phyloP scores from a whole-genome alignment of 2,113 vertebrate species.

The Callipepla squamata region DNA sequence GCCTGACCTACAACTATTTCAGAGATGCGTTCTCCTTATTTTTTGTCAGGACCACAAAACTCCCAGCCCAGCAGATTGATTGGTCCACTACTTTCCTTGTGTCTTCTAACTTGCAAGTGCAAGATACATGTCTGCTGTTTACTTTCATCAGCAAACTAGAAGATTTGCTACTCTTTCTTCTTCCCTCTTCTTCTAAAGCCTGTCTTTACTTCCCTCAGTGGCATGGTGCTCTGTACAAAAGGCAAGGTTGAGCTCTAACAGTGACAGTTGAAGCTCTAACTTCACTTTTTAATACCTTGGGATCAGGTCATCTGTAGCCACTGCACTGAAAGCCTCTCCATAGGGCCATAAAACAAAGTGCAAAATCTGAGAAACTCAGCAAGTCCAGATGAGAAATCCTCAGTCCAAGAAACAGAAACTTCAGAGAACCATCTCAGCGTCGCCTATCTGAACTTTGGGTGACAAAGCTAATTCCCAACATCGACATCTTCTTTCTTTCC shows the following conservation, averaged over 20 bases:
- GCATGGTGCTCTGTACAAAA: background rate
- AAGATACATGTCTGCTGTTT: background rate
- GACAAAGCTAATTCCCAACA: background rate
- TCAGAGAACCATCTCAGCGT: rapidly evolving
- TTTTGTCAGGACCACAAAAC: background rate
- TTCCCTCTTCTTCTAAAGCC: background rate
- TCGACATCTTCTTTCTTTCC: background rate
- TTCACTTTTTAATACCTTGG: background rate
- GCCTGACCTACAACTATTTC: background rate
- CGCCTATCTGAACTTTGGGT: background rate
- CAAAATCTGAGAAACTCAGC: background rate
- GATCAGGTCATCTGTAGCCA: background rate
- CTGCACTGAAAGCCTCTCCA: background rate
- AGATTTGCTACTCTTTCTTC: background rate
- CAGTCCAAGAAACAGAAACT: background rate
- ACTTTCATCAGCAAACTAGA: background rate
- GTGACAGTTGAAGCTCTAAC: background rate
- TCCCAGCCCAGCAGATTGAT: background rate
- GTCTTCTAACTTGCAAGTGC: background rate
- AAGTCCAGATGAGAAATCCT: background rate
- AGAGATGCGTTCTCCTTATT: background rate
- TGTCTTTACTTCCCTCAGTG: background rate
- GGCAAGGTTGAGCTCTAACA: background rate
- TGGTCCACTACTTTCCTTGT: background rate
- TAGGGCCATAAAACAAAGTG: background rate